Evolutionary conservation across 2,888 invertebrate species (phyloP).

Genomic region (Drosophila nr. medialis): DNA sequence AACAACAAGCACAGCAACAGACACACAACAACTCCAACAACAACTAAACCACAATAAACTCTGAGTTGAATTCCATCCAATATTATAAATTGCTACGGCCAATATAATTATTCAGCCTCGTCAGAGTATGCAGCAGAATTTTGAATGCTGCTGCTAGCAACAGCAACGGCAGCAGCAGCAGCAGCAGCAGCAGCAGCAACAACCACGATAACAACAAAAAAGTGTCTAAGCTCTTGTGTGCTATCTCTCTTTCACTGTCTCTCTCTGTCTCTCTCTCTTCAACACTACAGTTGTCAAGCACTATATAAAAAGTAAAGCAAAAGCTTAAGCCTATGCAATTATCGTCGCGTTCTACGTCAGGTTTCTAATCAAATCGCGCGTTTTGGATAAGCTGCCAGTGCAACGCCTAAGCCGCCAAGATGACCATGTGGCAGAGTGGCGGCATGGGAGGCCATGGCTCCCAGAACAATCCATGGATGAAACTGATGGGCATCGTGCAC

Average conservation of each 20-base stretch:
- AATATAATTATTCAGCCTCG: constrained; percentile 12
- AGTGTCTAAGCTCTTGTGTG: background rate
- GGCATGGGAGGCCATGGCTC: constrained; percentile 91
- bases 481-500: constrained; percentile 92
- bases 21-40: constrained; percentile 16
- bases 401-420: constrained; percentile 80
- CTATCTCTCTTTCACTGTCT: background rate
- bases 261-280: background rate
- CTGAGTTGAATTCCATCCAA: constrained; percentile 74
- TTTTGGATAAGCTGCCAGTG: constrained; percentile 44
- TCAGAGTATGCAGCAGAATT: constrained; percentile 44
- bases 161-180: constrained; percentile 15
- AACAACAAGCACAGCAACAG: constrained; percentile 8
- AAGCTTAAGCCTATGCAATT: constrained; percentile 33
- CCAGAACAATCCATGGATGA: constrained; percentile 93
- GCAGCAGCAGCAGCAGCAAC: constrained; percentile 4
- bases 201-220: constrained; percentile 6
- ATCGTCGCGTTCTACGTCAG: constrained; percentile 27
- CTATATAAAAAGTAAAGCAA: constrained; percentile 3
- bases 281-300: constrained; percentile 5
- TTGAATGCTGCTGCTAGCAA: constrained; percentile 29
- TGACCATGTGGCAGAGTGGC: constrained; percentile 92
- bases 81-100: constrained; percentile 27
- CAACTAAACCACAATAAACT: constrained; percentile 36
- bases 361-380: constrained; percentile 47